These are phyloP conservation scores for Alouatta palliata DNA, from an alignment of 2,113 vertebrate species.

Conservation along the genomic window DNA sequence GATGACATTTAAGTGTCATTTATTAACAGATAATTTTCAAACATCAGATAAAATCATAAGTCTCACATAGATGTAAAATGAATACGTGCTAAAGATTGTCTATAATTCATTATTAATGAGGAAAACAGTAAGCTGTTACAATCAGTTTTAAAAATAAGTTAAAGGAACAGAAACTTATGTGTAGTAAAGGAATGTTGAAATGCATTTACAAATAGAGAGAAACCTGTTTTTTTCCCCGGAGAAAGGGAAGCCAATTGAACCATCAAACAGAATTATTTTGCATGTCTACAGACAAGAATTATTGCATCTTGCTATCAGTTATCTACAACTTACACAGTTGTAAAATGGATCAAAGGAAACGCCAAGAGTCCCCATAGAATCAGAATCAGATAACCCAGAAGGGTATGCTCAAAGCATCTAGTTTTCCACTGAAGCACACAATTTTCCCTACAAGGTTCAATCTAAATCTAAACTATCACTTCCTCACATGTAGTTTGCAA, in stretches of 20 bases:
- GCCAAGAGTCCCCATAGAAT: not conserved
- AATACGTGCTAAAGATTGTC: not conserved
- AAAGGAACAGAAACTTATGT: not conserved
- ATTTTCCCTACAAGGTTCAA: not conserved
- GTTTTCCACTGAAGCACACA: not conserved
- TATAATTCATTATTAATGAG: not conserved
- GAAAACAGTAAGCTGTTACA: not conserved
- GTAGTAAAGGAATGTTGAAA: not conserved
- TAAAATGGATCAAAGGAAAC: not conserved
- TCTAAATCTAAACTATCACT: not conserved
- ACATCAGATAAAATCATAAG: not conserved
- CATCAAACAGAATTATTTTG: not conserved
- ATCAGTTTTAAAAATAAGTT: not conserved
- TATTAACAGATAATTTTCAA: constrained; percentile 30
- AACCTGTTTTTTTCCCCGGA: not conserved
- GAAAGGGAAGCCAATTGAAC: not conserved
- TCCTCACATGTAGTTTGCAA: not conserved
- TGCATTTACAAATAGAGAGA: not conserved
- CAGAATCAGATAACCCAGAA: not conserved
- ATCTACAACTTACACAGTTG: not conserved
- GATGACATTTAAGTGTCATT: not conserved
- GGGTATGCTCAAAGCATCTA: not conserved
- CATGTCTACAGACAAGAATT: not conserved
- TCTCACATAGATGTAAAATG: not conserved
- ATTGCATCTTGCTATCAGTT: not conserved